These are phyloP conservation scores for Spodoptera exigua DNA, from an alignment of 2,888 invertebrate species.

Conservation along the genomic window DNA sequence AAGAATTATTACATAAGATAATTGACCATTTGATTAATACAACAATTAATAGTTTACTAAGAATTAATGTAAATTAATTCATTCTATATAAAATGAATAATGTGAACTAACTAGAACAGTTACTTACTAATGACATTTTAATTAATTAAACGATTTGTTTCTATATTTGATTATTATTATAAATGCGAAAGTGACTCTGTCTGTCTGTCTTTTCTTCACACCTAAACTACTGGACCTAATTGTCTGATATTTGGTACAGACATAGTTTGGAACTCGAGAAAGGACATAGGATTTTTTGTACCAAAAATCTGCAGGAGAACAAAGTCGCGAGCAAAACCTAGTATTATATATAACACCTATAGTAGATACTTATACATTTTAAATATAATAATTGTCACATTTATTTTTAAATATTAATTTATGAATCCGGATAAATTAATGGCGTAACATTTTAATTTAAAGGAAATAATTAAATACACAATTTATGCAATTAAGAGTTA, in stretches of 20 bases:
- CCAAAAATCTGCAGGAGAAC: too few species aligned
- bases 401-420: not conserved
- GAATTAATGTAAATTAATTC: slow-evolving; percentile 36
- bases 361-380: not conserved
- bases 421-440: slow-evolving; percentile 7
- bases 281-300: too few species aligned
- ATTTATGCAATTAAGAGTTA: slow-evolving; percentile 42
- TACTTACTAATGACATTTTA: slow-evolving; percentile 27
- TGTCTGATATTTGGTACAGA: too few species aligned
- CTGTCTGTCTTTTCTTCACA: not conserved
- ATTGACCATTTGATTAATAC: slow-evolving; percentile 12
- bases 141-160: slow-evolving; percentile 30
- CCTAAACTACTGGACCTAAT: too few species aligned
- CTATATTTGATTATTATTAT: slow-evolving; percentile 5
- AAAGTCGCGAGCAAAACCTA: too few species aligned
- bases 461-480: slow-evolving; percentile 31
- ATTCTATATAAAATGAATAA: slow-evolving; percentile 36
- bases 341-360: not conserved
- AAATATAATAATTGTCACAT: not conserved
- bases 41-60: slow-evolving; percentile 21
- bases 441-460: slow-evolving; percentile 2
- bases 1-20: slow-evolving; percentile 26
- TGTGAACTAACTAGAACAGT: slow-evolving; percentile 22
- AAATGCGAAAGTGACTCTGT: not conserved
- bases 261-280: too few species aligned